Evolutionary conservation across 1,140 invertebrate species (phyloP).

Genomic region (Cherax destructor): DNA sequence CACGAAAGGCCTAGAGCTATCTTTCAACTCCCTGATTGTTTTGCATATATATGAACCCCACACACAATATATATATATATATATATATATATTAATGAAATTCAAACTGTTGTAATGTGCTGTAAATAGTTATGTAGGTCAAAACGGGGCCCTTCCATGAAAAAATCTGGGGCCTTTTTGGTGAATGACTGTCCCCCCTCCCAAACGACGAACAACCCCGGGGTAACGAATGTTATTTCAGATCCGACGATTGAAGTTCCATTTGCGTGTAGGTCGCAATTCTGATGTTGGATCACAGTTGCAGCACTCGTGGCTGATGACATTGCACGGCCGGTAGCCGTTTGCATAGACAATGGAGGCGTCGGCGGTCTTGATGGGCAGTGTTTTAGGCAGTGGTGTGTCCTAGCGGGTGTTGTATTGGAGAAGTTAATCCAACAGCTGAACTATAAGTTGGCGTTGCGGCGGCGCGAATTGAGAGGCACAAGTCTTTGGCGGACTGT

Average conservation of each 20-base stretch:
- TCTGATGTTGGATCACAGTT: neutral
- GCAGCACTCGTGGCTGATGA: neutral
- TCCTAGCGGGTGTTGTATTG: slow-evolving; percentile 1
- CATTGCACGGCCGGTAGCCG: neutral
- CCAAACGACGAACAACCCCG: neutral
- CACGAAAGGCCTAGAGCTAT: no score
- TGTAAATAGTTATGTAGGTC: no score
- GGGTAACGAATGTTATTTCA: neutral
- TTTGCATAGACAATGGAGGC: slow-evolving; percentile 7
- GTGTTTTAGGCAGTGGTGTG: neutral
- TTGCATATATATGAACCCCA: no score
- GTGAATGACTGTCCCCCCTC: no score
- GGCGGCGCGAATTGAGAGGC: neutral
- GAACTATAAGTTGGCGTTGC: neutral
- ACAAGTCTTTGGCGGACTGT: neutral
- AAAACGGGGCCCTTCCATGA: no score
- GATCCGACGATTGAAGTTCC: slow-evolving; percentile 11
- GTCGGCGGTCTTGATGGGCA: neutral
- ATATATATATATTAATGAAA: no score
- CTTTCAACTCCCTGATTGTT: no score
- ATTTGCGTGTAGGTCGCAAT: slow-evolving; percentile 4
- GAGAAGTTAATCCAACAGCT: neutral
- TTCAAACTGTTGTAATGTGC: no score
- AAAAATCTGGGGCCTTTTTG: no score
- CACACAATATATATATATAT: no score